A percentile compares a stretch with the other conserved stretches of the same genome.
Conservation (phyloP, 2,113 vertebrate genomes). For the Callithrix jacchus region DNA sequence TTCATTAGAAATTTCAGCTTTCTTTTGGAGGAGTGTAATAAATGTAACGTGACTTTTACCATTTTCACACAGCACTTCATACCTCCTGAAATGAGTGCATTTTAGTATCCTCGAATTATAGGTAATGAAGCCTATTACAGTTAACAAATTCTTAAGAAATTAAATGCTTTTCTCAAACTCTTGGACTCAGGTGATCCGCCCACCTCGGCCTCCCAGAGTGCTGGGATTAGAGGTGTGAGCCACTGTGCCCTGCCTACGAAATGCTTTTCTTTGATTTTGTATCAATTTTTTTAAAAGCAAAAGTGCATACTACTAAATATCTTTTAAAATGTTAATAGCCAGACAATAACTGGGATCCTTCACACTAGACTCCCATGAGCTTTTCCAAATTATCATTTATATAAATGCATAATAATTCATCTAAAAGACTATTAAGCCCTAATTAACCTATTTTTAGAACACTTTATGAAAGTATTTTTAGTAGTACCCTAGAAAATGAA, state of each 20-base stretch:
- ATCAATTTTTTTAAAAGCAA: conserved; percentile 5
- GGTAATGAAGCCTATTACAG: background rate
- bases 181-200: no score
- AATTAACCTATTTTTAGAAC: conserved; percentile 35
- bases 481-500: conserved; percentile 7
- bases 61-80: background rate
- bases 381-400: conserved; percentile 16
- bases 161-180: background rate
- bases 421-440: background rate
- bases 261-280: conserved; percentile 46
- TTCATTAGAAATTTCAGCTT: background rate
- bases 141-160: conserved; percentile 24
- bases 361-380: background rate
- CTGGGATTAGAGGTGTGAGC: no score
- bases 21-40: background rate
- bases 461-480: background rate
- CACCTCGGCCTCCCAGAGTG: no score
- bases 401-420: background rate
- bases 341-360: background rate
- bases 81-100: background rate
- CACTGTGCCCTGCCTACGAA: background rate
- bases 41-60: background rate
- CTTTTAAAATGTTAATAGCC: background rate
- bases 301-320: background rate
- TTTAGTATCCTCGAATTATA: background rate